Evolutionary conservation across 2,113 vertebrate genomes (phyloP).

Genomic region (Suricata suricatta): DNA sequence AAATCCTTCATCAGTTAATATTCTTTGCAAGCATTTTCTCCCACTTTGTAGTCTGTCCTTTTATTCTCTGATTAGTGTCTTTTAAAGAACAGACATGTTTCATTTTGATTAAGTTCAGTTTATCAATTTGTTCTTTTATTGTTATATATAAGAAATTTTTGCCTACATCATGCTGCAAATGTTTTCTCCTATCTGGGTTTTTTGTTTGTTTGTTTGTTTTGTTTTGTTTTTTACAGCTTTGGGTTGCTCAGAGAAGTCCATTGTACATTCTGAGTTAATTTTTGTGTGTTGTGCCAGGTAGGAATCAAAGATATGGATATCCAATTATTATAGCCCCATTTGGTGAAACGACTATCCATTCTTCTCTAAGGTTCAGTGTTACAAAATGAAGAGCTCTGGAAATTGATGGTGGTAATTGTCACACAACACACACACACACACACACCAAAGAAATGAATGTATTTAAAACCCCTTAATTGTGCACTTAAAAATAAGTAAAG

Average conservation of each 20-base stretch:
- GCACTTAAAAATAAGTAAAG: background rate
- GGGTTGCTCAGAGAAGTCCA: background rate
- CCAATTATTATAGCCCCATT: background rate
- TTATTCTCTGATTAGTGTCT: background rate
- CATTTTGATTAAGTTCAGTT: conserved; percentile 19
- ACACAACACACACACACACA: background rate
- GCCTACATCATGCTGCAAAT: background rate
- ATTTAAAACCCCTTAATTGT: background rate
- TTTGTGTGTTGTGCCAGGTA: background rate
- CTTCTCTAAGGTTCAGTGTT: background rate
- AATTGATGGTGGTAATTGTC: background rate
- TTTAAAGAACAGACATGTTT: background rate
- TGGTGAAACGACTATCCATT: background rate
- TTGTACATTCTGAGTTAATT: background rate
- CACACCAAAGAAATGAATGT: background rate
- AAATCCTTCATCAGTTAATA: background rate
- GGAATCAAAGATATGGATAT: background rate
- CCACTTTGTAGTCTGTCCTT: background rate
- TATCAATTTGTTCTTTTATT: background rate
- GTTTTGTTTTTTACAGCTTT: background rate
- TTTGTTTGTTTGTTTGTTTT: too few relatives aligned
- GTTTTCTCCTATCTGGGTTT: background rate
- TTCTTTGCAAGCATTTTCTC: background rate
- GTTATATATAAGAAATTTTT: background rate
- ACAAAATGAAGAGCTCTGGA: background rate